Conservation (phyloP, 1,140 invertebrate genomes). For the Trypoxylus dichotomus region DNA sequence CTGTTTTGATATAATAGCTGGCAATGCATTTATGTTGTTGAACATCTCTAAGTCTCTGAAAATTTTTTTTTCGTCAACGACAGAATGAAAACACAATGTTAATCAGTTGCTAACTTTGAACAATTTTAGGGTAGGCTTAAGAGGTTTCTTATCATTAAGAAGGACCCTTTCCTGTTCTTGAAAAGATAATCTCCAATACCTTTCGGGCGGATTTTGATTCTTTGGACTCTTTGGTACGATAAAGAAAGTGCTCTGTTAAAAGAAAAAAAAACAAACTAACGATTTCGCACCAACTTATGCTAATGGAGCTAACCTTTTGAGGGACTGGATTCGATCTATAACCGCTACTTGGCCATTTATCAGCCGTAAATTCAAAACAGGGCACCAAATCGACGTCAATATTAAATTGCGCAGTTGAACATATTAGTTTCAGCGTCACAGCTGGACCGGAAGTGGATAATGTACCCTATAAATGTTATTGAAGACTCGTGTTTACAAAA, state of each 20-base stretch:
- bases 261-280: neutral
- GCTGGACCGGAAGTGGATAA: conserved; percentile 43
- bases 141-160: conserved; percentile 35
- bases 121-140: conserved; percentile 45
- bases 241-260: conserved; percentile 40
- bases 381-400: conserved; percentile 50
- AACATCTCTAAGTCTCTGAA: conserved; percentile 56
- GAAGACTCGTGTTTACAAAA: too few species aligned
- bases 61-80: conserved; percentile 30
- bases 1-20: conserved; percentile 59
- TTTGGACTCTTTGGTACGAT: conserved; percentile 48
- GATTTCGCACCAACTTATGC: neutral
- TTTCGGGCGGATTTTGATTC: conserved; percentile 1
- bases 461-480: conserved; percentile 31
- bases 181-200: conserved; percentile 48
- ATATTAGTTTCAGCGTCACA: conserved; percentile 44
- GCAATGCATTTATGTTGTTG: conserved; percentile 53
- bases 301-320: conserved; percentile 25
- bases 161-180: conserved; percentile 48
- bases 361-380: conserved; percentile 43
- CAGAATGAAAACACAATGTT: neutral
- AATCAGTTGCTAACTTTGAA: conserved; percentile 41
- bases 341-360: conserved; percentile 42
- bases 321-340: conserved; percentile 37
- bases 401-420: conserved; percentile 30